A percentile compares a stretch with the other conserved stretches of the same genome.
These are phyloP conservation scores for Drosophila asahinai DNA, from an alignment of 1,140 invertebrate species.

Conservation along the genomic window DNA sequence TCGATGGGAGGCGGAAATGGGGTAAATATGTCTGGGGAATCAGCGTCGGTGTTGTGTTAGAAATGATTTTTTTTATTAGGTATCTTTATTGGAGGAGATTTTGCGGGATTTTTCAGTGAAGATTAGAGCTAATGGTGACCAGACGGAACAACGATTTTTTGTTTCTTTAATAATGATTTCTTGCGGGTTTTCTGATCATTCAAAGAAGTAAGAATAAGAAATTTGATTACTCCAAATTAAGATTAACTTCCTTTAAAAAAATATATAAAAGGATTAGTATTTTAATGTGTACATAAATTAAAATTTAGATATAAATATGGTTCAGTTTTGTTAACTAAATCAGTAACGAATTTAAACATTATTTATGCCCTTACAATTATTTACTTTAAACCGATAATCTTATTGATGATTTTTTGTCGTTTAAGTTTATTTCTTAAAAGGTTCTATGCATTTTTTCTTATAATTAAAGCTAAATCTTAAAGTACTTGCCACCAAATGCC, in stretches of 20 bases:
- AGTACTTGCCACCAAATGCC: background rate
- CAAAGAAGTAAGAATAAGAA: background rate
- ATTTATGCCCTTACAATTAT: too few relatives aligned
- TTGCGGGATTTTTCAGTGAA: background rate
- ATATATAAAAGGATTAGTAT: background rate
- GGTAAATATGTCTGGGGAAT: slow-evolving; percentile 15
- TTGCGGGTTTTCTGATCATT: too few relatives aligned
- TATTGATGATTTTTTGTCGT: too few relatives aligned
- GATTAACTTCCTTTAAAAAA: background rate
- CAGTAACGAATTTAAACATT: too few relatives aligned
- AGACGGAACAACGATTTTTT: too few relatives aligned
- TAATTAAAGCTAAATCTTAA: too few relatives aligned
- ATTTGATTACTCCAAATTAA: background rate
- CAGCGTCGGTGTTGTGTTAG: background rate
- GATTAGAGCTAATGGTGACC: background rate
- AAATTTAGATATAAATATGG: background rate
- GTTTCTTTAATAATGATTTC: too few relatives aligned
- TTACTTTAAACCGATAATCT: too few relatives aligned
- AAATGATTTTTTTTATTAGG: slow-evolving; percentile 3
- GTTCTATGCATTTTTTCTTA: background rate
- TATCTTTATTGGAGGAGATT: background rate
- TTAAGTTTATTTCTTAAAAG: too few relatives aligned
- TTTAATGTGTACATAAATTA: background rate
- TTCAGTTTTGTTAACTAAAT: background rate
- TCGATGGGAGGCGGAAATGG: slow-evolving; percentile 27